Base-by-base conservation (phyloP, 2,888 invertebrate genomes). In the Volucella inflata region DNA sequence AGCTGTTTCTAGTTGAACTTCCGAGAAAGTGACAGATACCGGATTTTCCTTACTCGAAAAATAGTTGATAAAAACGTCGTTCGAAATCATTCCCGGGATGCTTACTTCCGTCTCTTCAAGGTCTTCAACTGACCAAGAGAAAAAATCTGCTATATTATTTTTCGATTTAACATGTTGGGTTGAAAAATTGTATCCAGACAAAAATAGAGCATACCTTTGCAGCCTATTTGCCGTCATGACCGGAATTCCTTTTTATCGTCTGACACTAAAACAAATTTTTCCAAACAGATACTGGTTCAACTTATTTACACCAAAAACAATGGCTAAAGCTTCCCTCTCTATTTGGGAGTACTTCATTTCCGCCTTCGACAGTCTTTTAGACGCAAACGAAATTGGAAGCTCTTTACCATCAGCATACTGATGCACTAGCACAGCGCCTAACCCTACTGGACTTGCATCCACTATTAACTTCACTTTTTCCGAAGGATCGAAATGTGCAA, bases 361-460 rank as follows among this genome's bases (percentile, higher is more conserved):
- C 3, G 89, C 88, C 42, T 48, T 88, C 72, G 71, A 88, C 77
- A 88, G 88, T 55, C 85, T 90, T 88, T 83, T 78, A 11, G 89
- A 90, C 0, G 90, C 90, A 88, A 89, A 91, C 8, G 88, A 88
- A 36, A 91, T 90, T 10, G 90, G 92, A 44, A 90, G 81, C 90
- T 89, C 16, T 75, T n/a, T 12, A 17, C 59, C 90, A 85, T 91
- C 89, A 12, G 72, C 76, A 51, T 87, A 88, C 10, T 88, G 87
- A 59, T 91, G 91, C 1, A 88, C 89, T 14, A 91, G 75, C 9
- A 91, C 90, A 3, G 91, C 88, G 0, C 89, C 89, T 21, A 89
- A 87, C 0, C 87, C 89, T 8, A 87, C 87, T 4, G 87, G 80
- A 36, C 87, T 87, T n/a, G 89, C 89, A 85, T 89, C 89, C 2